Evolutionary conservation across 2,888 invertebrate genomes (phyloP).

Genomic region (Lycophotia porphyrea): DNA sequence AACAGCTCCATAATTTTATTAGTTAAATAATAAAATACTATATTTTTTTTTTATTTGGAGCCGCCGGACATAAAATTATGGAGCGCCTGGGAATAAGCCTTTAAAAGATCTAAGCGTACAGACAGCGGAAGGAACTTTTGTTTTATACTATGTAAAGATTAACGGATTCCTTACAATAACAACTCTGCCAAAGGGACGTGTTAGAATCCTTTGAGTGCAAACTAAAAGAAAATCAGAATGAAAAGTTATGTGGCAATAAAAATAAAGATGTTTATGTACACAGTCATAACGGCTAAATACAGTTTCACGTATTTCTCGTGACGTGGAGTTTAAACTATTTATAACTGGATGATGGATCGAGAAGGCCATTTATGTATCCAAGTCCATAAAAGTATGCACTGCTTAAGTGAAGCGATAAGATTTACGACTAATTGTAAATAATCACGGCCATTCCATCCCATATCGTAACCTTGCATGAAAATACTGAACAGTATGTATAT

Average conservation of each 20-base stretch:
- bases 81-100: too few relatives aligned
- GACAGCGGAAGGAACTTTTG: too few relatives aligned
- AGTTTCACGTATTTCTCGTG: conserved; percentile 73
- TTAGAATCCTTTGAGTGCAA: conserved; percentile 6
- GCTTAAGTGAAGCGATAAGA: conserved; percentile 73
- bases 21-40: too few relatives aligned
- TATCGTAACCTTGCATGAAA: conserved; percentile 71
- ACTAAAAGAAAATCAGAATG: conserved; percentile 19
- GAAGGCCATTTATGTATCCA: conserved; percentile 72
- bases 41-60: too few relatives aligned
- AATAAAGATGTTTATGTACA: conserved; percentile 43
- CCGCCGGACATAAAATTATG: too few relatives aligned
- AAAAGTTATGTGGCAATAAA: conserved; percentile 40
- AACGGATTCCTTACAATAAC: neutral
- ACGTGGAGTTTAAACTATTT: conserved; percentile 70
- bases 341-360: conserved; percentile 72
- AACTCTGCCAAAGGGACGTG: conserved; percentile 2
- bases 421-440: conserved; percentile 76
- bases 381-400: conserved; percentile 58
- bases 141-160: too few relatives aligned
- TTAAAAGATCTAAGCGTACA: too few relatives aligned
- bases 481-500: conserved; percentile 54
- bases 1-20: too few relatives aligned
- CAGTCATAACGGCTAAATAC: conserved; percentile 40
- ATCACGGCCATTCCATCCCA: conserved; percentile 72